Percentiles rank a stretch among this genome's conserved stretches.
Evolutionary conservation across 2,113 vertebrate genomes (phyloP).

Genomic region (Anoura caudifer): DNA sequence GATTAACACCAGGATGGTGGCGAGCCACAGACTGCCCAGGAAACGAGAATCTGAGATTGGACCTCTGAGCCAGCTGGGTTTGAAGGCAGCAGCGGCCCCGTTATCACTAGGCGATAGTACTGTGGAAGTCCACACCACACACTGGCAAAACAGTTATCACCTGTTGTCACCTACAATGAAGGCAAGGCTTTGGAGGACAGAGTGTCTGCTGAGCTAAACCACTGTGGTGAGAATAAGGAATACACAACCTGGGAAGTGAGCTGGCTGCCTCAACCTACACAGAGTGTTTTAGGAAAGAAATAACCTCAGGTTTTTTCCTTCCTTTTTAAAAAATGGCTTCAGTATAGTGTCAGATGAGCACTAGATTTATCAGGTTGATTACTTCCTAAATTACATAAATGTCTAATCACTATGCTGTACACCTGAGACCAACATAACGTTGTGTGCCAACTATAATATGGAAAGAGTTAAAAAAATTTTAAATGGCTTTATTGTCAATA

Average conservation of each 20-base stretch:
- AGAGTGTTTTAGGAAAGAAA: background rate
- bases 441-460: background rate
- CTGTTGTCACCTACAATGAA: background rate
- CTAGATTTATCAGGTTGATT: background rate
- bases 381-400: background rate
- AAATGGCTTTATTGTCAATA: background rate
- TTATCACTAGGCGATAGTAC: background rate
- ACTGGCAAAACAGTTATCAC: accelerated
- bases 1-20: background rate
- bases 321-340: background rate
- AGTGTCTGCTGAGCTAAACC: background rate
- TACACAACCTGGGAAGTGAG: background rate
- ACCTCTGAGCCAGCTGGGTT: background rate
- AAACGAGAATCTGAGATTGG: background rate
- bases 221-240: background rate
- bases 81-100: background rate
- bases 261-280: background rate
- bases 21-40: background rate
- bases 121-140: too few relatives aligned
- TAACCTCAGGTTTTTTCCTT: background rate
- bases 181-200: background rate
- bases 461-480: background rate
- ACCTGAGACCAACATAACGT: background rate
- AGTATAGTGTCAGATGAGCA: background rate
- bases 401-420: background rate